phyloP scores from a whole-genome alignment of 2,113 vertebrate species.

The Holacanthus passer region DNA sequence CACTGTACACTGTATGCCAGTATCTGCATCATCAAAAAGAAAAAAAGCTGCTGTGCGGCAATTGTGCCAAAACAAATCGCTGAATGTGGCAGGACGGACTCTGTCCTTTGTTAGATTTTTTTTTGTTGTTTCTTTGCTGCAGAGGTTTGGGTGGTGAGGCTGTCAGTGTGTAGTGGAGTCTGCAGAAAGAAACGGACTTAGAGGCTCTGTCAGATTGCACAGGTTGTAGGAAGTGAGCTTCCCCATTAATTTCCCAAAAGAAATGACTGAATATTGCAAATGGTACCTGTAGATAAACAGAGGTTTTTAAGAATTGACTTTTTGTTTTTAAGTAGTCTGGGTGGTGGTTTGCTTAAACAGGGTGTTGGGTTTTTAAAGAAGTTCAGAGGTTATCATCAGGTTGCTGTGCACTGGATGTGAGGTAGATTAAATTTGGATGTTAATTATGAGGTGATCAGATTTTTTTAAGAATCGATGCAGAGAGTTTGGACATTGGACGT shows the following conservation, averaged over 20 bases:
- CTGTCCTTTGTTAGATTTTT: constrained; percentile 20
- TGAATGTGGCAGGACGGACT: constrained; percentile 52
- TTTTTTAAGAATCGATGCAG: background rate
- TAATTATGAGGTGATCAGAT: background rate
- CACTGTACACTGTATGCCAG: constrained; percentile 58
- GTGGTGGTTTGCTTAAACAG: constrained; percentile 2
- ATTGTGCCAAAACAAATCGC: constrained; percentile 68
- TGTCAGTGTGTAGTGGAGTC: constrained; percentile 25
- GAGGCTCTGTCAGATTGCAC: background rate
- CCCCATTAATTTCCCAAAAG: background rate
- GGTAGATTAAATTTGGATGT: background rate
- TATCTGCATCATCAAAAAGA: constrained; percentile 68
- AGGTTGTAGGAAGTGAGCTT: background rate
- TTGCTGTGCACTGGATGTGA: constrained; percentile 19
- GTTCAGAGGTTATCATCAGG: background rate
- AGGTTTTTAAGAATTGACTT: constrained; percentile 1
- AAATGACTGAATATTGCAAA: constrained; percentile 22
- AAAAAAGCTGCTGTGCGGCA: constrained; percentile 35
- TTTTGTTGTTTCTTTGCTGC: constrained; percentile 27
- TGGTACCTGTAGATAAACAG: constrained; percentile 5
- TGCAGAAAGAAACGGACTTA: constrained; percentile 8
- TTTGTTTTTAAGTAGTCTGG: background rate
- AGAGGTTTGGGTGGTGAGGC: constrained; percentile 9
- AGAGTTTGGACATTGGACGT: background rate
- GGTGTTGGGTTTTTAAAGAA: constrained; percentile 5